Base-by-base conservation (phyloP, 2,113 vertebrate genomes). In the Mustela nigripes region DNA sequence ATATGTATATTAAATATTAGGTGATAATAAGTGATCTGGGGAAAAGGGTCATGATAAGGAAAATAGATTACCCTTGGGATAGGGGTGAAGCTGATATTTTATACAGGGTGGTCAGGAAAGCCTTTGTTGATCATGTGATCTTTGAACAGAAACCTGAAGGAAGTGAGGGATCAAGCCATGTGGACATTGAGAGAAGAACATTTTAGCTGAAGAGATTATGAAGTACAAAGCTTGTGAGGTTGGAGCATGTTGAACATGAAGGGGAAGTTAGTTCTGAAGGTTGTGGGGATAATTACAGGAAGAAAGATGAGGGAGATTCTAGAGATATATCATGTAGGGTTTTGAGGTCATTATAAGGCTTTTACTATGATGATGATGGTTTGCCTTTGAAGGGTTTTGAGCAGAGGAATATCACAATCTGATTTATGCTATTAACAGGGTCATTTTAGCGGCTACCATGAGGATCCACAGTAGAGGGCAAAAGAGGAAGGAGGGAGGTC, bases 91-190 rank as follows among this genome's bases (percentile, higher is more conserved):
- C 80, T 81, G 22, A 28, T 82, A 45, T 48, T 86, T 60, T 60
- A 81, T 26, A 56, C 4, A 69, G 69, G 62, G 56, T 80, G 28
- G 11, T 48, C 74, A 78, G 31, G 36, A 71, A 48, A 36, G 42
- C 36, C 56, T 80, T 93, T 45, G 19, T 53, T 58, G 63, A 11
- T 69, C 45, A 87, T 31, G 63, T 80, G 28, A 85, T 39, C 28
- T 89, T 89, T 65, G 81, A 73, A n/a, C 83, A 50, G 36, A 36
- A 16, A 92, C 53, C 19, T 89, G 36, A 95, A 90, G n/a, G n/a
- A 36, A 58, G 28, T 48, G 33, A 50, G 60, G 39, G 5, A 50
- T 45, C 21, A 48, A 89, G 36, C 3, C n/a, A 4, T 8, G 12
- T 36, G 78, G 28, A 16, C 19, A 76, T 0, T 33, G 16, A 89